A percentile compares a stretch with the other conserved stretches of the same genome.
phyloP scores from a whole-genome alignment of 2,113 vertebrate species.

The Elgaria multicarinata region DNA sequence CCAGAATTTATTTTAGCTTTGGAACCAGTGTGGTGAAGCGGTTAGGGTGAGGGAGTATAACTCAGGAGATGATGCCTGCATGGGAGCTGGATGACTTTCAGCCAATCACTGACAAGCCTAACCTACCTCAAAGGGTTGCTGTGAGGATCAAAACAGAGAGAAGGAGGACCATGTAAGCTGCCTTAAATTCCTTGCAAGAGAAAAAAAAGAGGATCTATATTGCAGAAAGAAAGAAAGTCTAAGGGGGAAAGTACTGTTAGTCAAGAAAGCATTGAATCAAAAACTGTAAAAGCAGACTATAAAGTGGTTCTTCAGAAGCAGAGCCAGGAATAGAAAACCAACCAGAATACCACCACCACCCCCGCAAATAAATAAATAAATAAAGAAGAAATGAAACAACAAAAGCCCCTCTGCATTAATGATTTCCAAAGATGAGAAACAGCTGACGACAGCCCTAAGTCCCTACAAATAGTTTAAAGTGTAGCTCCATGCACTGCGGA shows the following conservation, averaged over 20 bases:
- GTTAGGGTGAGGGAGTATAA: too few species aligned
- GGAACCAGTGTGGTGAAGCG: too few species aligned
- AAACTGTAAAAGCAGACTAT: background rate
- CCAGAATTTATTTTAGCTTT: background rate
- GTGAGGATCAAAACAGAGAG: too few species aligned
- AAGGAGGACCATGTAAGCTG: too few species aligned
- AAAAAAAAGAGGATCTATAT: too few species aligned
- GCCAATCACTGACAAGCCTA: too few species aligned
- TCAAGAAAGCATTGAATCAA: background rate
- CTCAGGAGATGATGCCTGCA: too few species aligned
- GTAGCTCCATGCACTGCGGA: background rate
- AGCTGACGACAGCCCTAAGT: background rate
- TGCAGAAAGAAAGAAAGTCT: background rate
- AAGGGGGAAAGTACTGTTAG: background rate
- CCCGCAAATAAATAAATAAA: too few species aligned
- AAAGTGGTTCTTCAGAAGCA: background rate
- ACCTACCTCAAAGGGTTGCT: too few species aligned
- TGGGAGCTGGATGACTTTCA: too few species aligned
- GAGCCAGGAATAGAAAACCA: background rate
- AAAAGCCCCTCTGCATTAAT: background rate
- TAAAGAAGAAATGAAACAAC: background rate
- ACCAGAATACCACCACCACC: too few species aligned
- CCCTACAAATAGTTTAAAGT: background rate
- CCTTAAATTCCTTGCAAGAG: too few species aligned
- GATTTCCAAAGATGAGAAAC: background rate